Conservation (phyloP, 2,797 vertebrate species). For the Okamejei kenojei region DNA sequence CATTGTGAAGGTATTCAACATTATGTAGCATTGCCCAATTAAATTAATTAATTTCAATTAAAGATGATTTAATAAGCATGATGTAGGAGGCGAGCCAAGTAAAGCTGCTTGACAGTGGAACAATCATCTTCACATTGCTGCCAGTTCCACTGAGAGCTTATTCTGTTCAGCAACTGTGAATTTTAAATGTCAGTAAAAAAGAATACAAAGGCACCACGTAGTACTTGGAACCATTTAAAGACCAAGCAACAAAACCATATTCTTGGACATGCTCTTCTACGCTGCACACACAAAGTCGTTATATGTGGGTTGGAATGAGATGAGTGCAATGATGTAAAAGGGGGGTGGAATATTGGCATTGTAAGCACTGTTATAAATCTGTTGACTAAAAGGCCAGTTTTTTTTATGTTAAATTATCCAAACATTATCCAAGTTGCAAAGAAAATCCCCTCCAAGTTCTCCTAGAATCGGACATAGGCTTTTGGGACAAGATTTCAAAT, state of each 20-base stretch:
- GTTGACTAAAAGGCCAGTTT: background rate
- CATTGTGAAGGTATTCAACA: background rate
- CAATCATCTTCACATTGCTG: too few relatives aligned
- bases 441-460: background rate
- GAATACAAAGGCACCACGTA: too few relatives aligned
- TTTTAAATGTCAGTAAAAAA: background rate
- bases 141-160: too few relatives aligned
- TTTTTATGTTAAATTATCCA: background rate
- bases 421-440: background rate
- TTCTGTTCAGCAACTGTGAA: background rate
- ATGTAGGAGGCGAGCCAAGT: background rate
- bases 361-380: background rate
- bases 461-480: background rate
- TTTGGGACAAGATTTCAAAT: background rate
- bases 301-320: too few relatives aligned
- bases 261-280: background rate
- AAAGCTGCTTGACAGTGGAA: background rate
- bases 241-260: background rate
- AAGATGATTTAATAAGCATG: background rate
- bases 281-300: background rate
- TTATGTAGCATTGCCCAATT: background rate
- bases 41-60: background rate
- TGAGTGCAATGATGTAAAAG: background rate
- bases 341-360: background rate
- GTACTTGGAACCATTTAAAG: too few relatives aligned